Evolutionary conservation across 2,888 invertebrate species (phyloP).

Genomic region (Arenicola marina): DNA sequence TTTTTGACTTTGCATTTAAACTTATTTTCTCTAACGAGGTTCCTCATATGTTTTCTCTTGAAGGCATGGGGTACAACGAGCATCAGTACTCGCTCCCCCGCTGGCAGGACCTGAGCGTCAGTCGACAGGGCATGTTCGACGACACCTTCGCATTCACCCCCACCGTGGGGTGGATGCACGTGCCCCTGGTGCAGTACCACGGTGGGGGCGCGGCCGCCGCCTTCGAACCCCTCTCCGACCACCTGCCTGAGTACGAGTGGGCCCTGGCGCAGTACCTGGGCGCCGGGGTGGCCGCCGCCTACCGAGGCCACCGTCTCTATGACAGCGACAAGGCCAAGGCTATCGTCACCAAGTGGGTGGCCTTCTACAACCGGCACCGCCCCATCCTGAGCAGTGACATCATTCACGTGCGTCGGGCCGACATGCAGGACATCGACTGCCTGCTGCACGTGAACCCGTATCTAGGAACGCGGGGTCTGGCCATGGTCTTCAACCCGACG

Average conservation of each 20-base stretch:
- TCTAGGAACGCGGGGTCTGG: conserved; percentile 24
- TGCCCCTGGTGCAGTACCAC: conserved; percentile 33
- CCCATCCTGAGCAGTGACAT: conserved; percentile 34
- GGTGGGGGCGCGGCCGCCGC: conserved; percentile 29
- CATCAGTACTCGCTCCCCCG: conserved; percentile 35
- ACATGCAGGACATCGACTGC: conserved; percentile 34
- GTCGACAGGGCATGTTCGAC: conserved; percentile 34
- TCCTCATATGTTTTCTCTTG: no score
- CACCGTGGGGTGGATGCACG: conserved; percentile 34
- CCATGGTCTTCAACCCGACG: conserved; percentile 37
- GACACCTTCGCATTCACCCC: conserved; percentile 28
- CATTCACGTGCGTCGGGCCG: conserved; percentile 32
- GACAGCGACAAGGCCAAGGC: conserved; percentile 27
- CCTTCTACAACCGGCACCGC: conserved; percentile 34
- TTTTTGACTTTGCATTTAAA: no score
- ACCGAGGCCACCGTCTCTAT: conserved; percentile 32
- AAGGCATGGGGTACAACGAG: conserved; percentile 35
- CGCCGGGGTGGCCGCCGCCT: conserved; percentile 35
- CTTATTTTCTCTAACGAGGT: no score
- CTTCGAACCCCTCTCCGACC: conserved; percentile 33
- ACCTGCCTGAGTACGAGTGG: conserved; percentile 33
- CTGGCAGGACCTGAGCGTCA: conserved; percentile 35
- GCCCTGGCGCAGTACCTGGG: conserved; percentile 36
- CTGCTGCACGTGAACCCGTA: conserved; percentile 35
- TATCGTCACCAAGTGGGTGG: conserved; percentile 32